phyloP scores from a whole-genome alignment of 1,140 invertebrate genomes.

The Caenorhabditis latens region DNA sequence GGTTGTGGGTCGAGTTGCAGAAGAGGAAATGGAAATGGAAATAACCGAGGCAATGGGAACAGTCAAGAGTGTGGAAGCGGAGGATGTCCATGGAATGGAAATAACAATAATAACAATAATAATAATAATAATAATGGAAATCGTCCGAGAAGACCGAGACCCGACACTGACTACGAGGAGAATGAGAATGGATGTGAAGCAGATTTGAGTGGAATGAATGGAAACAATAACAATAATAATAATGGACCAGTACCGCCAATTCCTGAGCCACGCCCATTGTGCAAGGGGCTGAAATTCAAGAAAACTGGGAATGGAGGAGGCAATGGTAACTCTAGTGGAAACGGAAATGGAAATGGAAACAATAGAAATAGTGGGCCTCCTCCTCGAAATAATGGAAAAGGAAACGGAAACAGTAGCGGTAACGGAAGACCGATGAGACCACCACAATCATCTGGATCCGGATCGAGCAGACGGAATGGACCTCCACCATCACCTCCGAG shows the following conservation, averaged over 20 bases:
- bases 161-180: slow-evolving; percentile 35
- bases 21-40: slow-evolving; percentile 28
- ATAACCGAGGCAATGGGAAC: slow-evolving; percentile 31
- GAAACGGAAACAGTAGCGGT: not conserved
- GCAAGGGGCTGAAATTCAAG: slow-evolving; percentile 9
- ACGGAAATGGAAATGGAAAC: not conserved
- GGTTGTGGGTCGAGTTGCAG: slow-evolving; percentile 31
- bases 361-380: slow-evolving; percentile 25
- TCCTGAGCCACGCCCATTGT: slow-evolving; percentile 43
- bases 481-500: not conserved
- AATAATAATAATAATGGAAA: slow-evolving; percentile 54
- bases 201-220: slow-evolving; percentile 41
- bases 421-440: not conserved
- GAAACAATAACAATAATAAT: slow-evolving; percentile 12
- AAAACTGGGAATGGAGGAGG: slow-evolving; percentile 12
- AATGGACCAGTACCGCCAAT: slow-evolving; percentile 36
- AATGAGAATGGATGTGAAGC: slow-evolving; percentile 57
- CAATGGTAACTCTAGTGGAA: not conserved
- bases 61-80: slow-evolving; percentile 19
- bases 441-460: not conserved
- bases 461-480: slow-evolving; percentile 26
- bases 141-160: not conserved
- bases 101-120: slow-evolving; percentile 51
- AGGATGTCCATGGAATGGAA: slow-evolving; percentile 25
- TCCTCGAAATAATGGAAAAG: slow-evolving; percentile 4